Evolutionary conservation across 2,797 vertebrate species (phyloP).

Genomic region (Anas flavirostris): DNA sequence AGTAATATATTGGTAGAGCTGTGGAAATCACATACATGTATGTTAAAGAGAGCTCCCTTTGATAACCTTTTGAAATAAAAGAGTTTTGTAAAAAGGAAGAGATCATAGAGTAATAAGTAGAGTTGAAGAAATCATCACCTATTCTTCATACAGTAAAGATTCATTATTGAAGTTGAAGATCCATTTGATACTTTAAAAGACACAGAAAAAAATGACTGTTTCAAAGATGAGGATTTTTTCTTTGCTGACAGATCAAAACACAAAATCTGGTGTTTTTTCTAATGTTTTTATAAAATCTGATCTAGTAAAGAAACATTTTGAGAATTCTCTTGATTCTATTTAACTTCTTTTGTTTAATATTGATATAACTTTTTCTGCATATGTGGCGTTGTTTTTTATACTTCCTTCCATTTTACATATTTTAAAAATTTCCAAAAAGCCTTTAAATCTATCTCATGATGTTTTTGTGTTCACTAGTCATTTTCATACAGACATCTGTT

Average conservation of each 20-base stretch:
- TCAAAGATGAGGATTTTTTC: background rate
- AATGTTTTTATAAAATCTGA: no score
- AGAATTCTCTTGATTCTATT: background rate
- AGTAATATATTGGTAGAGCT: background rate
- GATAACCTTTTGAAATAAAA: background rate
- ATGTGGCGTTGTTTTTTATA: background rate
- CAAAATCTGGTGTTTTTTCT: background rate
- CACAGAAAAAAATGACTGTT: background rate
- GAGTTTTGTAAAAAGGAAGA: background rate
- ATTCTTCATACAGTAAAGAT: background rate
- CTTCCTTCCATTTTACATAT: background rate
- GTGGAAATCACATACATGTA: background rate
- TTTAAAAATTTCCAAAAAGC: background rate
- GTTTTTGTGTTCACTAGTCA: background rate
- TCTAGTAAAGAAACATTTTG: background rate
- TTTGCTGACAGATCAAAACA: background rate
- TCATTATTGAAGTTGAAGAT: background rate
- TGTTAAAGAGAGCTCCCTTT: background rate
- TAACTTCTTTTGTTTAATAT: background rate
- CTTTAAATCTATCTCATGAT: background rate
- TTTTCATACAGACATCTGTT: background rate
- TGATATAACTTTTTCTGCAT: background rate
- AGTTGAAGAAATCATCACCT: background rate
- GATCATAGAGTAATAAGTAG: background rate
- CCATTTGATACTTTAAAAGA: background rate